Base-by-base conservation (phyloP, 2,888 invertebrate species). In the Sialis fuliginosa region DNA sequence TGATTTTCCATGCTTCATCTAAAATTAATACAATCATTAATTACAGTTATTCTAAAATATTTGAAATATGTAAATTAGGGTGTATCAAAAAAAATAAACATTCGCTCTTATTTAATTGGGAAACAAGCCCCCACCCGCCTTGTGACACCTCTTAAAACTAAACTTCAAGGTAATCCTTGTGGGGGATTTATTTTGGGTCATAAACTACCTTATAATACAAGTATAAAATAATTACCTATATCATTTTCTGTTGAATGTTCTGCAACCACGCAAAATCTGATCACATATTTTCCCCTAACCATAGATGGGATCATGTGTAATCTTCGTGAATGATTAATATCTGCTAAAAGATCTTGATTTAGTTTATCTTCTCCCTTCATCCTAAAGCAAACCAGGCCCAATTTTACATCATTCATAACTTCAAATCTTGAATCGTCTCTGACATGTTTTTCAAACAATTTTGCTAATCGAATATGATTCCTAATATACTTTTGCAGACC, bases 221-320 rank as follows among this genome's bases (percentile, higher is more conserved):
- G 9, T 32, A 33, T 37, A 42, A 39, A 10, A 5, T 39, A 47
- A 55, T 56, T 56, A 67, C 67, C 59, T 42, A 89, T 78, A 58
- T 89, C 81, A 40, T 75, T 73, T 48, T 84, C 81, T 1, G 65
- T 73, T 4, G 89, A 85, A 55, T 82, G 72, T 60, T 90, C 86
- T 13, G 81, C 74, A 40, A 81, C 81, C 0, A 91, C 81, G 58
- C 86, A 87, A 66, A 91, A 90, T 47, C 87, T 66, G 48, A 83
- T 74, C 34, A 81, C 76, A 60, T 82, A 88, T 60, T 79, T 76
- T 44, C 79, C 79, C 61, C 76, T 79, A 2, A 87, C 74, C 55
- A 81, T 74, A 0, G 86, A 80, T 1, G 87, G 87, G 41, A 87
- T 86, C 87, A 91, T 87, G 63, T 89, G 88, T 46, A 90, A 70